Conservation (phyloP, 1,140 invertebrate species). For the Zaprionus lachaisei region DNA sequence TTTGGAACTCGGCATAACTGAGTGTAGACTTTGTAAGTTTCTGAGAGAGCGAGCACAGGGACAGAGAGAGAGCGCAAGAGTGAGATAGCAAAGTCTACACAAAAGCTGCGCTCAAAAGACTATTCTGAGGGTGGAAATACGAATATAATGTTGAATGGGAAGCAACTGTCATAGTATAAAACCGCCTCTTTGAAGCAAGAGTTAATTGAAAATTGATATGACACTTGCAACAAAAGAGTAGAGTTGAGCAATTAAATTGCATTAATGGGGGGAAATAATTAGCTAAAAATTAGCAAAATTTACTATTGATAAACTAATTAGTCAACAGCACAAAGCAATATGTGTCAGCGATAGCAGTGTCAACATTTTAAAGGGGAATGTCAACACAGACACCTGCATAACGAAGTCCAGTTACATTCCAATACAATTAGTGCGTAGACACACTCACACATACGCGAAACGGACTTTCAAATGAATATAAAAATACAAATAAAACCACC, state of each 20-base stretch:
- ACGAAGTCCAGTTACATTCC: conserved; percentile 46
- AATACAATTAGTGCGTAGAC: conserved; percentile 55
- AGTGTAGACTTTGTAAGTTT: conserved; percentile 53
- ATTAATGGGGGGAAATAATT: not conserved
- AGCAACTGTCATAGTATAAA: conserved; percentile 42
- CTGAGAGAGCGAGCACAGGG: not conserved
- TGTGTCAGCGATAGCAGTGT: conserved; percentile 13
- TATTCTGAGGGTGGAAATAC: conserved; percentile 44
- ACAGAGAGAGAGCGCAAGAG: conserved; percentile 12
- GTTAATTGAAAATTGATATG: not conserved
- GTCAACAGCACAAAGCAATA: not conserved
- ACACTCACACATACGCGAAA: conserved; percentile 6
- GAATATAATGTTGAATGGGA: conserved; percentile 20
- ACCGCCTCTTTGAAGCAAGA: conserved; percentile 18
- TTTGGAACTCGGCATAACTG: conserved; percentile 41
- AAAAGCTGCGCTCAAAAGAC: conserved; percentile 49
- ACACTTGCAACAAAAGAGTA: not conserved
- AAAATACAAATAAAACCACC: conserved; percentile 61
- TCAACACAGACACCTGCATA: conserved; percentile 47
- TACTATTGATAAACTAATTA: not conserved
- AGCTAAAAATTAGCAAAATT: not conserved
- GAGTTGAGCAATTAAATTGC: not conserved
- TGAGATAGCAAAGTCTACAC: conserved; percentile 48
- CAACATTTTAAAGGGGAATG: conserved; percentile 34
- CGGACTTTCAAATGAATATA: conserved; percentile 2